Evolutionary conservation across 2,888 invertebrate genomes (phyloP), one percentile per base, ranked within the genome.

Genomic region (Pterostichus niger): DNA sequence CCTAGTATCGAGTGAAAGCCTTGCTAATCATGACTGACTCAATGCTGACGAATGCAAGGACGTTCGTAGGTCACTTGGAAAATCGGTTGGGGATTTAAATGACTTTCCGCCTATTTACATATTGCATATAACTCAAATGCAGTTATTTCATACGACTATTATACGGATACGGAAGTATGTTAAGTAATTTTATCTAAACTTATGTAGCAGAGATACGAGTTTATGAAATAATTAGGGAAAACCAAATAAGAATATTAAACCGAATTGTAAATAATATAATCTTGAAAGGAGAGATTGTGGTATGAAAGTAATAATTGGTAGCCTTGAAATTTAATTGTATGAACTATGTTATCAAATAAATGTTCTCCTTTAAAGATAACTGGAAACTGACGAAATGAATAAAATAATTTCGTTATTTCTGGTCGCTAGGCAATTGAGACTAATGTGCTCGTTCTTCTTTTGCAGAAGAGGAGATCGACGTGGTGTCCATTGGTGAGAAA

Each of bases 391-490:
- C 54, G 54, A 54, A 54, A 54, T 31, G 31, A 11, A 31, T 10
- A 59, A 17, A 59, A 11, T 10, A 59, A 59, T 59, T 24, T 31
- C 31, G 31, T 31, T 24, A 59, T 7, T 59, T 40, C 9, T 59
- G 59, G 59, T 59, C n/a, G 46, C 73, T 73, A 49, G 24, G 46
- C 52, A 44, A 71, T 15, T 71, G 31, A 71, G 6, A 76, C 54
- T 76, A 40, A 61, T 77, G 77, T 54, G 1, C 13, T 49, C 15
- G 77, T 84, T 86, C 84, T 86, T 86, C 85, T 86, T 92, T 94
- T 93, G 84, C 93, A 94, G 95, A 95, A 89, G 96, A 96, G 90
- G 95, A 96, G 92, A 96, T 96, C 88, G 96, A 96, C 89, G 96
- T 96, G 79, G 96, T 96, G 78, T 94, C 95, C 0, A 90, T 94